Conservation (phyloP, 1,140 invertebrate species). For the Zeugodacus cucurbitae region DNA sequence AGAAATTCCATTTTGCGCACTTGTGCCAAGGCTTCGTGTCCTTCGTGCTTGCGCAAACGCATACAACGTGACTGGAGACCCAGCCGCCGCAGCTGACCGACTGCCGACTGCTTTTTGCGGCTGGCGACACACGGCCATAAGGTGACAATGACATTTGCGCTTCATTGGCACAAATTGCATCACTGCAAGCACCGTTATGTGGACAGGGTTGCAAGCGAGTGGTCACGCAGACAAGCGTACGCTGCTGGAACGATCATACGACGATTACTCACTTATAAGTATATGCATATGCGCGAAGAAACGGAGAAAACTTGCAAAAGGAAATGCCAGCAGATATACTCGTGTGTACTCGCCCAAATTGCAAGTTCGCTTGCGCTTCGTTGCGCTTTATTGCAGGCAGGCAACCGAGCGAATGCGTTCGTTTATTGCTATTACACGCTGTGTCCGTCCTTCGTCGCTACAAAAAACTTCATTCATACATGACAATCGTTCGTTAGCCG, state of each 20-base stretch:
- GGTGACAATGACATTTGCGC: slow-evolving; percentile 32
- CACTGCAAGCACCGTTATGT: slow-evolving; percentile 11
- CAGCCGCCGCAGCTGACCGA: background rate
- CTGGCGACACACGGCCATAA: background rate
- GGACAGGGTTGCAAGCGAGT: background rate
- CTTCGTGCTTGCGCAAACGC: background rate
- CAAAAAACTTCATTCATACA: background rate
- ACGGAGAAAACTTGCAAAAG: background rate
- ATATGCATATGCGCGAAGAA: background rate
- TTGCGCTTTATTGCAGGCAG: background rate
- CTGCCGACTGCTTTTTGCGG: no score
- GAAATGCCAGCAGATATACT: background rate
- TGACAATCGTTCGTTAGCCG: background rate
- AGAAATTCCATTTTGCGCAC: background rate
- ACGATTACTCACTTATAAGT: background rate
- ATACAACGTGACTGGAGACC: background rate
- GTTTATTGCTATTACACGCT: background rate
- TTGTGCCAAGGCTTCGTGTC: background rate
- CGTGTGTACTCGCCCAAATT: background rate
- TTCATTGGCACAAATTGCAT: slow-evolving; percentile 1
- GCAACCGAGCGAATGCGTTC: background rate
- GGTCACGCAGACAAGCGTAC: background rate
- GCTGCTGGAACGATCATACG: slow-evolving; percentile 28
- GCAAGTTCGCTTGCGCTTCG: background rate
- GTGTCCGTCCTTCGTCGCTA: background rate